Base-by-base conservation (phyloP, 2,113 vertebrate species). In the Neodon shergylaensis region DNA sequence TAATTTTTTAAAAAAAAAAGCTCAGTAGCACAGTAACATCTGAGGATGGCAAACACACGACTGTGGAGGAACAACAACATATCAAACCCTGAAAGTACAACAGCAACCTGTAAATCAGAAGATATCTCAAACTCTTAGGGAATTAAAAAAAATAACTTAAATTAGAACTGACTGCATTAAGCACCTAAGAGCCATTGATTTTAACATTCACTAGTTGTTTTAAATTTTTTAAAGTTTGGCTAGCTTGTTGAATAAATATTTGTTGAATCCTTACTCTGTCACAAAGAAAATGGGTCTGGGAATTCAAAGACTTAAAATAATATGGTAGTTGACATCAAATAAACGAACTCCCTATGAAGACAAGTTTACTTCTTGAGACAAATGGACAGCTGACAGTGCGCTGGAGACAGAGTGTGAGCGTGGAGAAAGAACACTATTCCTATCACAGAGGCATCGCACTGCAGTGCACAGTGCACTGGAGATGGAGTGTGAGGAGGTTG, bases 281-380 rank as follows among this genome's bases (percentile, higher is more conserved):
- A 92, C 26, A 72, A 42, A 70, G 26, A 92, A 6, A 78, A 49
- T 84, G 12, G 63, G 82, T 54, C 78, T 54, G 13, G 28, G 70
- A 66, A 83, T 84, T 88, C 7, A 66, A 92, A 79, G 19, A 95
- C 54, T 84, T 65, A 93, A 96, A 79, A 85, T 22, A 76, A 74
- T 44, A 66, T 74, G 42, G 47, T 81, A 39, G 77, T 1, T 94
- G 33, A 89, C 66, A 36, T 92, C 47, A 68, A 68, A 68, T 65
- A 79, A 89, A 61, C 66, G 88, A 42, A 83, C n/a, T 89, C 52
- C 7, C 58, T 79, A 28, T 54, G 7, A 88, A 91, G 63, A 17
- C 54, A 74, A 52, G 21, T 36, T 95, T 39, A 70, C 39, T 61
- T 94, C 7, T 82, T 47, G 44, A 91, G 13, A 42, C 39, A 90